phyloP scores from a whole-genome alignment of 2,888 invertebrate genomes.

The Rhyacophila evoluta region DNA sequence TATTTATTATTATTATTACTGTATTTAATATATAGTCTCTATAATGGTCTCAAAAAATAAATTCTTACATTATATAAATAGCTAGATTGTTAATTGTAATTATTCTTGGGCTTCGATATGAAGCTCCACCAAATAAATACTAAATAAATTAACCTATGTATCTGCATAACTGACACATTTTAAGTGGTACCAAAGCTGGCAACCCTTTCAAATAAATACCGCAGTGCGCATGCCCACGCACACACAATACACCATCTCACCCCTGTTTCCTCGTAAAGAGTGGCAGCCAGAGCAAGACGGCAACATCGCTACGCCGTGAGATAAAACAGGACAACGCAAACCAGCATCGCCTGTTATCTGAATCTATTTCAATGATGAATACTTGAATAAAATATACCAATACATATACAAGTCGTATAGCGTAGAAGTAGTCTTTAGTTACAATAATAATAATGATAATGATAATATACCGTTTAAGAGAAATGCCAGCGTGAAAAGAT shows the following conservation, averaged over 20 bases:
- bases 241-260: slow-evolving; percentile 45
- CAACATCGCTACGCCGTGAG: slow-evolving; percentile 27
- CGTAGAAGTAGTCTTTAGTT: slow-evolving; percentile 20
- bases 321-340: slow-evolving; percentile 15
- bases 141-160: no score
- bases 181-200: no score
- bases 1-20: no score
- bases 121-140: no score
- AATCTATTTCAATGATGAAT: slow-evolving; percentile 50
- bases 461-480: not conserved
- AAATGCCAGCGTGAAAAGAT: not conserved
- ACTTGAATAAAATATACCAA: slow-evolving; percentile 43
- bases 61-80: no score
- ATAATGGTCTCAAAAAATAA: no score
- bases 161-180: no score
- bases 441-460: no score
- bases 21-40: no score
- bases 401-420: slow-evolving; percentile 10
- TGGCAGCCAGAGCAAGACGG: slow-evolving; percentile 34
- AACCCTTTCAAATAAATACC: not conserved
- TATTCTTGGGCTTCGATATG: no score
- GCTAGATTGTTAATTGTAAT: no score
- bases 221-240: slow-evolving; percentile 49
- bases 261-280: not conserved
- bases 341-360: slow-evolving; percentile 35